Percentiles rank a stretch among this genome's conserved stretches.
Evolutionary conservation across 2,113 vertebrate genomes (phyloP).

Genomic region (Peromyscus maniculatus): DNA sequence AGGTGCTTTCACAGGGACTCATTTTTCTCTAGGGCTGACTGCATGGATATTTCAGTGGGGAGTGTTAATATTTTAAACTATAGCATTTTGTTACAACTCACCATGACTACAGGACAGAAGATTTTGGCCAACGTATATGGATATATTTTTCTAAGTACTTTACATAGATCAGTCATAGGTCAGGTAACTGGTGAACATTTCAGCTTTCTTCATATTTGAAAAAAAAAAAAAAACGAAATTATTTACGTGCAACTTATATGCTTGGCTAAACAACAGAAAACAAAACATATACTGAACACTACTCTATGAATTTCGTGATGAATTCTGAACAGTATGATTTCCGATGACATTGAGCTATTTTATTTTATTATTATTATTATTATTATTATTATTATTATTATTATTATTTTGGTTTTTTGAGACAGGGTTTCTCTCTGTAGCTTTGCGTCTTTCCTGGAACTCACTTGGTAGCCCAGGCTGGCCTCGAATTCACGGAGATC

Average conservation of each 20-base stretch:
- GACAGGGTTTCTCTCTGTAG: too few relatives aligned
- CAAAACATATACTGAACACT: background rate
- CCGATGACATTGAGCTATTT: background rate
- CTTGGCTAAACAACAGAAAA: background rate
- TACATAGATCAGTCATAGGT: background rate
- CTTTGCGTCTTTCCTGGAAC: too few relatives aligned
- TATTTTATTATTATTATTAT: too few relatives aligned
- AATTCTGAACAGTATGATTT: background rate
- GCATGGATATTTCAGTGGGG: constrained; percentile 67
- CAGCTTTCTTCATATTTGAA: constrained; percentile 7
- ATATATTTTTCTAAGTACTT: constrained; percentile 54
- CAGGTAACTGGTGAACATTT: background rate
- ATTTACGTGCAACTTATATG: background rate
- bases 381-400: too few relatives aligned
- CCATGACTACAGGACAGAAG: background rate
- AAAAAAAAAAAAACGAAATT: background rate
- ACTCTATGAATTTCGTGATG: background rate
- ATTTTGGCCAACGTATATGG: background rate
- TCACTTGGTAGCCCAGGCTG: too few relatives aligned
- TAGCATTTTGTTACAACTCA: constrained; percentile 44
- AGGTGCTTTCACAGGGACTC: background rate
- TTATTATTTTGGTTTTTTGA: too few relatives aligned
- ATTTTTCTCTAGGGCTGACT: constrained; percentile 54
- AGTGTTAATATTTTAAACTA: constrained; percentile 71
- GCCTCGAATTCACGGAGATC: too few relatives aligned